These are phyloP conservation scores for Ariopsis seemanni DNA, from an alignment of 2,113 vertebrate species.

Conservation along the genomic window DNA sequence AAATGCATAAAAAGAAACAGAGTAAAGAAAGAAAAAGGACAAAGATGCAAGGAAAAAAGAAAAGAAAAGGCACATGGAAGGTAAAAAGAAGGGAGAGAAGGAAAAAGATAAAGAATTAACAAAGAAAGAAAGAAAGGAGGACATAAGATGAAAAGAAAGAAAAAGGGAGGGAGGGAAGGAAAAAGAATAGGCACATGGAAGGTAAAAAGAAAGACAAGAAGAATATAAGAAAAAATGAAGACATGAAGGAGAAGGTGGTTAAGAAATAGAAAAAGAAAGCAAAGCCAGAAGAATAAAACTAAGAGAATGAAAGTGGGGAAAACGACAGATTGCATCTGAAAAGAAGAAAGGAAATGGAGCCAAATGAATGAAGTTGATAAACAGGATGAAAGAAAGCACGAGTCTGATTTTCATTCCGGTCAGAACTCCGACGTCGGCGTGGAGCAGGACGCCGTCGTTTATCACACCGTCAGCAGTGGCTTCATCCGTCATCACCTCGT, in stretches of 20 bases:
- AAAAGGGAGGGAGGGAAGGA: background rate
- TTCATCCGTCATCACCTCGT: background rate
- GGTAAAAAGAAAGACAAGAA: background rate
- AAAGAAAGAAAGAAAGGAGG: no score
- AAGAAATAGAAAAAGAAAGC: background rate
- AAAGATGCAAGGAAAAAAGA: background rate
- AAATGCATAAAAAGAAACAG: no score
- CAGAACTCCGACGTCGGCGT: background rate
- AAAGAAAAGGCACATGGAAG: background rate
- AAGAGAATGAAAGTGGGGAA: background rate
- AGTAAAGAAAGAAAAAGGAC: no score
- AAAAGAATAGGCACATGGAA: background rate
- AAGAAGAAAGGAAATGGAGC: background rate
- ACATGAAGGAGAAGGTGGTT: background rate
- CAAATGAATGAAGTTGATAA: background rate
- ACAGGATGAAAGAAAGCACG: background rate
- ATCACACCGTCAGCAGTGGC: background rate
- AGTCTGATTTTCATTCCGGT: background rate
- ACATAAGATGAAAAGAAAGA: background rate
- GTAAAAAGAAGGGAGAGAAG: background rate
- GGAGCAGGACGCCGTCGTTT: background rate
- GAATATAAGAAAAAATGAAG: background rate
- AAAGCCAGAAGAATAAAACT: background rate
- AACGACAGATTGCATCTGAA: background rate
- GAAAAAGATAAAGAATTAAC: background rate